Evolutionary conservation across 1,140 invertebrate genomes (phyloP), one percentile per base, ranked within the genome.

Genomic region (Mylabris phalerata): DNA sequence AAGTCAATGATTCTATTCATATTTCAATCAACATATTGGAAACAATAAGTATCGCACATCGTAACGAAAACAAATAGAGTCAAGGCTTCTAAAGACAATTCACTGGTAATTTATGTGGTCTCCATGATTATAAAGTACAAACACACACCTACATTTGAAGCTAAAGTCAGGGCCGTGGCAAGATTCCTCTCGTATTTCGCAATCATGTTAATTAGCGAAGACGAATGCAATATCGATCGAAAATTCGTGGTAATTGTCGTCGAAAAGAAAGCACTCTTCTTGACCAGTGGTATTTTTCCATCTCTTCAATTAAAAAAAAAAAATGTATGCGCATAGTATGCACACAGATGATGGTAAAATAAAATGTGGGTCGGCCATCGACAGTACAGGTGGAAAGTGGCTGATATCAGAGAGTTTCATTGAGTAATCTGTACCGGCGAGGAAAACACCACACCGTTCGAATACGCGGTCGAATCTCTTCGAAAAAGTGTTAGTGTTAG

Each of bases 351-450:
- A 57, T 50, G 42, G 56, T 27, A 50, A 32, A 32, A 32, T 32
- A 32, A 32, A 57, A 57, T 57, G 56, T 57, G 48, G 56, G 56
- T 57, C 56, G 56, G 48, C 45, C 52, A 55, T 46, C 52, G 45
- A 48, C 52, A 60, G 51, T 50, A 19, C 32, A 60, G 58, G 58
- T 60, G 58, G 58, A 60, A 60, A 60, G 58, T 60, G 58, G 39
- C 51, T 52, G 58, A 60, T 55, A 55, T 50, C 51, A 48, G 48
- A 55, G 32, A 32, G 51, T 60, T 60, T 60, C 58, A 60, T 60
- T 60, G 50, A 60, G 58, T 60, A 48, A 60, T 60, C 49, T 55
- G 44, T 52, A 59, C 45, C 46, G 43, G 57, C 50, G 57, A 54
- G 38, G 40, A 49, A 50, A 59, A 49, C 49, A 59, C 57, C 40